Base-by-base conservation (phyloP, 2,888 invertebrate species). In the Mythimna loreyi region DNA sequence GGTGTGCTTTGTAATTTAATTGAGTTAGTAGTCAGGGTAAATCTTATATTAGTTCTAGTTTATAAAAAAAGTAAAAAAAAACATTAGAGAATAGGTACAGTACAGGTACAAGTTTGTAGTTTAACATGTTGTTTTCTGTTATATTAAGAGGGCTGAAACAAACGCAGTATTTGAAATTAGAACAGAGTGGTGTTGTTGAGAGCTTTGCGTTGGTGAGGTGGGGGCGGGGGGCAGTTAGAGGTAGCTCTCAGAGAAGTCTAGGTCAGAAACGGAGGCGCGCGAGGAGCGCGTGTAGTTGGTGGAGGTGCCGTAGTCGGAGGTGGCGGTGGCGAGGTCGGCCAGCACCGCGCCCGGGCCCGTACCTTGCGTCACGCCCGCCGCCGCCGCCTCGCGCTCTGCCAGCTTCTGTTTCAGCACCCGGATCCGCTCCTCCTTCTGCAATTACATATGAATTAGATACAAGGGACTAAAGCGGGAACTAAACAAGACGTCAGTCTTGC, bases 201-300 rank as follows among this genome's bases (percentile, higher is more conserved):
- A 71, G 75, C 62, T 47, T 28, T 55, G 58, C 43, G 8, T 13
- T 40, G 52, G 50, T 52, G 28, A 50, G 47, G 19, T 49, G 40
- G 43, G 52, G 53, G 56, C n/a, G 60, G 69, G 65, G 57, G 49
- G 59, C 50, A 71, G 56, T 92, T 93, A 98, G 89, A 98, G 96
- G 94, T 98, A 98, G 90, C 98, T 98, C 92, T 98, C 98, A 80
- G 98, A 98, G 93, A 98, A 98, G 92, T 98, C 98, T 89, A 98
- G 97, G 94, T 98, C 98, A 75, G 98, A 98, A 92, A 98, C 98
- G 91, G 98, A 98, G 90, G 98, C 98, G 86, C 98, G 97, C 78
- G 98, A 98, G 81, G 98, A 98, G 88, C 98, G 97, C 84, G 98
- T 98, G 94, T 97, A 97, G 91, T 97, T 97, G 89, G 97, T 97